Base-by-base conservation (phyloP, 2,888 invertebrate species). In the Coleophora flavipennella region DNA sequence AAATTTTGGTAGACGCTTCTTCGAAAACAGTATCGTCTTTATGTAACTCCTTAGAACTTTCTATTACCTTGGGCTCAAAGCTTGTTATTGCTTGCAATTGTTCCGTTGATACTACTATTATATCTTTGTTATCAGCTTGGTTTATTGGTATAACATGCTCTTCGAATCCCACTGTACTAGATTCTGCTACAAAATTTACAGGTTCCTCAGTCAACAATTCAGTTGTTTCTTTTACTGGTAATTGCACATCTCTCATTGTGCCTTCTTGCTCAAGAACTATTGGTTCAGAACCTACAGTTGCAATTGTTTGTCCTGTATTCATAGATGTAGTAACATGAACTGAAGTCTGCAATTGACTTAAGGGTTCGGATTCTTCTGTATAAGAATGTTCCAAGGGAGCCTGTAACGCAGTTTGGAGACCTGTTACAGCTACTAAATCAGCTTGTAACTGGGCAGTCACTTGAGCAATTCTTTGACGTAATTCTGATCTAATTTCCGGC, bases 391-490 rank as follows among this genome's bases (percentile, higher is more conserved):
- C 38, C 26, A 39, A 13, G 7, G 66, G 56, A 25, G 57, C 56
- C 50, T 60, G 53, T 7, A 66, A 36, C 10, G 56, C 46, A 2
- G 59, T 41, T 42, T 62, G 51, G 2, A 57, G 44, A 3, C 62
- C 59, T 29, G 63, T 63, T 1, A 71, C 59, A 12, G 59, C 57
- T 0, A 51, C 50, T 50, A 79, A 64, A 46, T 75, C 67, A 34
- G 63, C 58, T 54, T 73, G 68, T 42, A 80, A 46, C 39, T 67
- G 63, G 10, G 62, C 51, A 25, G 74, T 65, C 3, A 62, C 56
- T 51, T 59, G 49, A 31, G 58, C 54, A 13, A 78, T 62, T 34
- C 63, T 57, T 36, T 68, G 61, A 13, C 70, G 42, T 7, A 59
- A 45, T 36, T 66, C 59, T 13, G 53, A 40, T 8, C 55, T 59